A percentile compares a stretch with the other conserved stretches of the same genome.
Evolutionary conservation across 2,113 vertebrate genomes (phyloP).

Genomic region (Dendrocopos noguchii): DNA sequence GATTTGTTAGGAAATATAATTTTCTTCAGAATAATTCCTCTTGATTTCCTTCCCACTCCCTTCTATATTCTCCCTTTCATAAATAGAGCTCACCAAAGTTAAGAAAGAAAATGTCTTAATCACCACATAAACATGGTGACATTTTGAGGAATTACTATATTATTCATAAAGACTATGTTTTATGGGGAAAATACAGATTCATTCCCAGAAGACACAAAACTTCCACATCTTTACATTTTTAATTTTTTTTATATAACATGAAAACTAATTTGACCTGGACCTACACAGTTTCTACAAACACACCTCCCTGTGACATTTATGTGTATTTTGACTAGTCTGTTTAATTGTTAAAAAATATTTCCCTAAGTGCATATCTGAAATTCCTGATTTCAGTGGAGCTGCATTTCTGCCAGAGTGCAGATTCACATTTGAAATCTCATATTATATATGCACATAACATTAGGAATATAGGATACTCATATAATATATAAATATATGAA

Average conservation of each 20-base stretch:
- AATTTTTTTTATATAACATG: background rate
- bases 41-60: background rate
- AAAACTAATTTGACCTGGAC: background rate
- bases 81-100: background rate
- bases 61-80: background rate
- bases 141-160: background rate
- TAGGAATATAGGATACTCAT: background rate
- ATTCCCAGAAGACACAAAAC: background rate
- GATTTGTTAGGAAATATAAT: background rate
- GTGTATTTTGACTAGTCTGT: background rate
- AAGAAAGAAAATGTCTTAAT: background rate
- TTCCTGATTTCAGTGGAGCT: background rate
- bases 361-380: background rate
- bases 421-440: background rate
- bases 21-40: background rate
- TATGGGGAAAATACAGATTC: background rate
- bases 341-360: background rate
- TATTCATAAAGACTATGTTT: background rate
- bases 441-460: background rate
- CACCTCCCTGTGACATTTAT: background rate
- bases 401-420: background rate
- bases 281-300: background rate
- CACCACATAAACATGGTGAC: background rate
- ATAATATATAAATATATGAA: background rate
- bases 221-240: background rate